A percentile compares a stretch with the other conserved stretches of the same genome.
phyloP scores from a whole-genome alignment of 2,888 invertebrate genomes.

The Tenthredo distinguenda region DNA sequence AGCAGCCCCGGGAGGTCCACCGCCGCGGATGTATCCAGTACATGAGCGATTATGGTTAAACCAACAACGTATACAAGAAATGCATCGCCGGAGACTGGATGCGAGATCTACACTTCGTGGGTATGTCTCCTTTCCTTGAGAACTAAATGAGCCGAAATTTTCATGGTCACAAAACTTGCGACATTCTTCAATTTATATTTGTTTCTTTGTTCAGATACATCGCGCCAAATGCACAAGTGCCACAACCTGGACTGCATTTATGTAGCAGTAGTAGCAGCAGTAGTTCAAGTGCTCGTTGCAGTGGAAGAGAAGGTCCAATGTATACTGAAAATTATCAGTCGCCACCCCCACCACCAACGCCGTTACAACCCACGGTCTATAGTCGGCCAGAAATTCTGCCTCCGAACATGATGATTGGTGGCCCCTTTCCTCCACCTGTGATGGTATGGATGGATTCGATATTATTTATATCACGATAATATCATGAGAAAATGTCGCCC shows the following conservation, averaged over 20 bases:
- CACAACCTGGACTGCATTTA: slow-evolving; percentile 63
- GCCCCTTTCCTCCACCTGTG: slow-evolving; percentile 52
- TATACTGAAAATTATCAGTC: slow-evolving; percentile 64
- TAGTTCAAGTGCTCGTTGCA: slow-evolving; percentile 64
- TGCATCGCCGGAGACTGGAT: slow-evolving; percentile 78
- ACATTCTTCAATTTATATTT: not conserved
- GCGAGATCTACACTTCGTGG: slow-evolving; percentile 65
- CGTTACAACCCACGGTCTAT: slow-evolving; percentile 78
- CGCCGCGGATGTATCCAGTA: slow-evolving; percentile 84
- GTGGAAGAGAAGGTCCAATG: slow-evolving; percentile 62
- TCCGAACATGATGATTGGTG: slow-evolving; percentile 35
- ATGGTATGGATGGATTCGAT: slow-evolving; percentile 30
- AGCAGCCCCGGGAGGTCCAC: not conserved
- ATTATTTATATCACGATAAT: not conserved
- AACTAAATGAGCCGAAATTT: not conserved
- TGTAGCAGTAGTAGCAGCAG: slow-evolving; percentile 64
- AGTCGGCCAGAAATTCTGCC: slow-evolving; percentile 76
- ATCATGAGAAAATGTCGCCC: not conserved
- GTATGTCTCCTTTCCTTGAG: slow-evolving; percentile 59
- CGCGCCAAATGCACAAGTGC: slow-evolving; percentile 67
- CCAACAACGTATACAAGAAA: slow-evolving; percentile 85
- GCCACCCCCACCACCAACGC: slow-evolving; percentile 66
- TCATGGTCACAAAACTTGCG: not conserved
- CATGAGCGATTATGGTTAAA: slow-evolving; percentile 88
- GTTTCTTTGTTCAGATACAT: slow-evolving; percentile 58